Evolutionary conservation across 1,140 invertebrate genomes (phyloP), one percentile per base, ranked within the genome.

Genomic region (Andricus grossulariae): DNA sequence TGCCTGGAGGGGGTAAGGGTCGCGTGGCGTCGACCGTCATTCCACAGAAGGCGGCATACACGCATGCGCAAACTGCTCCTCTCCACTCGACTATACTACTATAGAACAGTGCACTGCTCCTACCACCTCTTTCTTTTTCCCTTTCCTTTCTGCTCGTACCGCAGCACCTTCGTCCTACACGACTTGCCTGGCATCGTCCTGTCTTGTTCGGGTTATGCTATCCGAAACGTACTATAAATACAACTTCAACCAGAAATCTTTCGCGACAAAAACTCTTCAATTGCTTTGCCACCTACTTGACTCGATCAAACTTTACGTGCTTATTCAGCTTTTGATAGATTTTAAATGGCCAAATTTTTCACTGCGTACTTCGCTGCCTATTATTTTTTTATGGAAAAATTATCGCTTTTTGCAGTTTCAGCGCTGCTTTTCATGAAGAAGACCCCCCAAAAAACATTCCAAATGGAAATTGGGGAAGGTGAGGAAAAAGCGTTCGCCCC

Each of bases 1-100:
- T 16, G 13, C 5, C 8, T 32, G 25, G 60, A 39, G 60, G 60
- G 60, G 60, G 21, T 32, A 66, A 39, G 60, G 25, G 60, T 66
- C 60, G 60, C 60, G 60, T 66, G 60, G 60, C 60, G 60, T 66
- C 60, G 60, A 66, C 57, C 25, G 57, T 66, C 39, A 39, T n/a
- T 13, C 16, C 8, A 16, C 2, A 16, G 25, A 21, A 39, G 32
- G 60, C 25, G 60, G 10, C 15, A n/a, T 12, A 8, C 3, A 39
- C 25, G 60, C 60, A 66, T 66, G 60, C 60, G 60, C 60, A 39
- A 15, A 32, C 25, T 45, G 60, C 39, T 66, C 4, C 13, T 66
- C 60, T 66, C 8, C 39, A 39, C 60, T 66, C 32, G 25, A 16
- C 21, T 39, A 66, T 21, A n/a, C 21, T 45, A 32, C 39, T 11